Base-by-base conservation (phyloP, 2,888 invertebrate species). In the Sphaerophoria rueppellii region DNA sequence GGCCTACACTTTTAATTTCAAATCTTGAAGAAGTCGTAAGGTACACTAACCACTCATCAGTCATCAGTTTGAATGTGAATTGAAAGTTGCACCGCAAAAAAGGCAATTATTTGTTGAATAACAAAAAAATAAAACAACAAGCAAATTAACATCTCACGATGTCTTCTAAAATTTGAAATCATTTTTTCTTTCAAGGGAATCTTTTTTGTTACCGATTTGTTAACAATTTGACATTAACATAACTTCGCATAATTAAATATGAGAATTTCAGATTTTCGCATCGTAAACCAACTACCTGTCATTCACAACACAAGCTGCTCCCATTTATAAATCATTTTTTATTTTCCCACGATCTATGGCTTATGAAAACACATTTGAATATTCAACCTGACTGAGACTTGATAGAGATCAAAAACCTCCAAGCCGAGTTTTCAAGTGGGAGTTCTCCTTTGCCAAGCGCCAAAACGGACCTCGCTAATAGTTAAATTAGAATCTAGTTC, bases 401-500 rank as follows among this genome's bases (percentile, higher is more conserved):
- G n/a, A n/a, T n/a, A n/a, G 55, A 14, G 82, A 73, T 57, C 63
- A 14, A 40, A 63, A 65, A 69, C 70, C 43, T 9, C 6, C 6
- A 4, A 32, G 65, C 67, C 9, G 9, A 43, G 43, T 9, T 43
- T 71, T 67, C n/a, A 72, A 75, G 83, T 83, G 80, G 83, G 83
- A 72, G 80, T 72, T 40, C 40, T 48, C 60, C 48, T 43, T 46
- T 65, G 52, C 40, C 43, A 75, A 80, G 67, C 83, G 46, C 71
- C 16, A 70, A 48, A 37, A 61, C 43, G 63, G 63, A 54, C 54
- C 43, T 50, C 71, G 9, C 43, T 43, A 46, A 14, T 2, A 54
- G 65, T 70, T 60, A 71, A 83, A 83, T 75, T 72, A 80, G 71
- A 83, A 72, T 80, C 75, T 67, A 12, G 80, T 83, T 83, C 83